Conservation (phyloP, 2,888 invertebrate species). For the Ochropacha duplaris region DNA sequence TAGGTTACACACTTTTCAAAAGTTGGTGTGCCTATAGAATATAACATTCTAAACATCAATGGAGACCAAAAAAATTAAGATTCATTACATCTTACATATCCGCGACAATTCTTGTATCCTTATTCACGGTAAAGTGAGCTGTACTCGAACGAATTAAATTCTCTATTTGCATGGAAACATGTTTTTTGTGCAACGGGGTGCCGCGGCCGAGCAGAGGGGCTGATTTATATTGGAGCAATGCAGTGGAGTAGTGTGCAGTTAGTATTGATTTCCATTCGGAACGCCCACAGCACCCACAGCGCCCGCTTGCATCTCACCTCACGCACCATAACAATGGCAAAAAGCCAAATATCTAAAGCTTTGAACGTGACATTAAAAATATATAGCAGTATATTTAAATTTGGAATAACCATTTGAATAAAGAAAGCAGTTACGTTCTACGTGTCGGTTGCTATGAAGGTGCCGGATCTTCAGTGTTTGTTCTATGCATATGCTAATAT, state of each 20-base stretch:
- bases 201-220: conserved; percentile 63
- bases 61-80: neutral
- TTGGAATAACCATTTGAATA: neutral
- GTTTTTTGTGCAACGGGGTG: conserved; percentile 71
- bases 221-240: conserved; percentile 83
- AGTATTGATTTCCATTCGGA: conserved; percentile 82
- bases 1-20: too few species aligned
- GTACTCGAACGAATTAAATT: conserved; percentile 25
- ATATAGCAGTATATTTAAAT: neutral
- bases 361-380: conserved; percentile 36
- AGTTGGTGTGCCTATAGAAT: too few species aligned
- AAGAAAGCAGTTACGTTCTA: neutral
- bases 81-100: neutral
- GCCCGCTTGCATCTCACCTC: conserved; percentile 65
- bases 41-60: too few species aligned
- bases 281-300: conserved; percentile 66
- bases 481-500: too few species aligned
- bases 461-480: neutral
- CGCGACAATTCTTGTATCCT: neutral
- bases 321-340: conserved; percentile 74
- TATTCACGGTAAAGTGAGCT: conserved; percentile 25
- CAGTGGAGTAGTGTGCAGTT: conserved; percentile 81
- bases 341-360: conserved; percentile 62
- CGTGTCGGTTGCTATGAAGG: too few species aligned
- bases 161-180: conserved; percentile 35